A percentile compares a stretch with the other conserved stretches of the same genome.
Evolutionary conservation across 2,113 vertebrate genomes (phyloP).

Genomic region (Cyphomyrus plagiostoma): DNA sequence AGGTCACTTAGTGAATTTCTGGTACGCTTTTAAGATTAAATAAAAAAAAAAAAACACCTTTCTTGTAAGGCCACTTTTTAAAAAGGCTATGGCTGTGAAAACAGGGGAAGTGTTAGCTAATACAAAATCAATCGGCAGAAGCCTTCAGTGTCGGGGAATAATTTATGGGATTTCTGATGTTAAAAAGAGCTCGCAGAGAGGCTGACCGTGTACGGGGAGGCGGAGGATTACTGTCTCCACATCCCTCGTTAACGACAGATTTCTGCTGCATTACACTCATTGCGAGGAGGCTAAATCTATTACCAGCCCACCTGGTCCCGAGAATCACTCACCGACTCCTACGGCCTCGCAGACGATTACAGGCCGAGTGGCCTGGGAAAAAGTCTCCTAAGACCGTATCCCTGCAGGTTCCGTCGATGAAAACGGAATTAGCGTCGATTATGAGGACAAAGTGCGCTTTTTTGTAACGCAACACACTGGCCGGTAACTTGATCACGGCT

Average conservation of each 20-base stretch:
- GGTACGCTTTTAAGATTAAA: not conserved
- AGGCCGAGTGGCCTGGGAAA: constrained; percentile 53
- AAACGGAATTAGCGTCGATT: constrained; percentile 69
- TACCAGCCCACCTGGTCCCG: constrained; percentile 22
- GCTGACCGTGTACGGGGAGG: not conserved
- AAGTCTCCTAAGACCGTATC: constrained; percentile 63
- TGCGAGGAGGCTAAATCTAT: constrained; percentile 21
- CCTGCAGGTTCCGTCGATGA: constrained; percentile 66
- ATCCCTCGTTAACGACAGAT: constrained; percentile 22
- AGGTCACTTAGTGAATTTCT: not conserved
- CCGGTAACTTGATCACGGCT: constrained; percentile 61
- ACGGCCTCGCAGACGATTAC: constrained; percentile 18
- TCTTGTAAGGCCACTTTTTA: not conserved
- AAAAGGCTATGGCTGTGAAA: not conserved
- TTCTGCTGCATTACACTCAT: constrained; percentile 27
- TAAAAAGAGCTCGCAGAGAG: constrained; percentile 20
- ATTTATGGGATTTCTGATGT: constrained; percentile 15
- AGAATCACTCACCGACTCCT: constrained; percentile 24
- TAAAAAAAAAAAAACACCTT: not conserved
- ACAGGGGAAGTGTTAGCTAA: constrained; percentile 9
- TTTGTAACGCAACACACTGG: constrained; percentile 70
- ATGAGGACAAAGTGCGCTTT: constrained; percentile 67
- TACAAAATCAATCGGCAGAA: constrained; percentile 18
- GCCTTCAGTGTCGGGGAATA: constrained; percentile 17
- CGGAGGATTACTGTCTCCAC: constrained; percentile 28